Evolutionary conservation across 2,113 vertebrate genomes (phyloP), one percentile per base, ranked within the genome.

Genomic region (Zosterops lateralis): DNA sequence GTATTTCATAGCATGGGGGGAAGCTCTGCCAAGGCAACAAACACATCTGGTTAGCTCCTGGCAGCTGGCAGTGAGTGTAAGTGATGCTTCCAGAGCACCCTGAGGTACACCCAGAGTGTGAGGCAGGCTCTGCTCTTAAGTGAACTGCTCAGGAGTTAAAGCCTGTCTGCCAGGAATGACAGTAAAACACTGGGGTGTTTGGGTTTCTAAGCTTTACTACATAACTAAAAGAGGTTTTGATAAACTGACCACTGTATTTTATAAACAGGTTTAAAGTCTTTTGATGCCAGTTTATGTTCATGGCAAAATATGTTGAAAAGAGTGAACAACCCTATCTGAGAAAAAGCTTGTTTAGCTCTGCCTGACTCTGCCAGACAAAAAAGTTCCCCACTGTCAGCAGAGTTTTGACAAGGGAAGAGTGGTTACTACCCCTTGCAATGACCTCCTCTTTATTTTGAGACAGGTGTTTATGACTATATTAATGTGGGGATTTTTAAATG

Each of bases 1-100:
- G 21, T 21, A 1, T 26, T 48, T 12, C 13, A 42, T 1, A 44
- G 78, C 47, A 9, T 0, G 2, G 32, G 17, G 26, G 24, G 38
- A 36, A 29, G 51, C n/a, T 88, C 20, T 91, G 71, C 84, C 68
- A 24, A 42, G 65, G 93, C 48, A 88, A 75, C 83, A 65, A 48
- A 62, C 50, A 5, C 82, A 38, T 11, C 70, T 86, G 84, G 53
- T 1, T 3, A 32, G 51, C 18, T 57, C 44, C 28, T 75, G 80
- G 78, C 54, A 36, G 11, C 12, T 9, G 44, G 56, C 38, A 61
- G 50, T 0, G 19, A 54, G 12, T 0, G 8, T 8, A 13, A 64
- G 34, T 1, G 3, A 3, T 1, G 56, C 47, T 48, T 48, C 22
- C 72, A 36, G 72, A 51, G 90, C 73, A 31, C 38, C 56, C 32